Conservation (phyloP, 37 sponge, comb jelly and placozoan species). For the Axinella damicornis region DNA sequence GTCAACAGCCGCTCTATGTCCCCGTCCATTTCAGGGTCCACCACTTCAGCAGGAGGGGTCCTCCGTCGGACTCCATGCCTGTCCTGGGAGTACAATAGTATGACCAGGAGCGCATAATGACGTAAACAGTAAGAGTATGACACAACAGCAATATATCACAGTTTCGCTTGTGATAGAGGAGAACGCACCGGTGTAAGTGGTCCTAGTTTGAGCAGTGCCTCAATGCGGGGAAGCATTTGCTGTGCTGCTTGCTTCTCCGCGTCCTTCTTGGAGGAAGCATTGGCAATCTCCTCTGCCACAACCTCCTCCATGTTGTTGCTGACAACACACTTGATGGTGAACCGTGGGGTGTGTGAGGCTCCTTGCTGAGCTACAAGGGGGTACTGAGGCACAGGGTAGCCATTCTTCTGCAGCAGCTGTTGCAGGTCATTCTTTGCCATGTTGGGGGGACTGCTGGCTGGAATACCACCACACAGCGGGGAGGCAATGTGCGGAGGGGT, state of each 20-base stretch:
- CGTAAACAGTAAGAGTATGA: background rate
- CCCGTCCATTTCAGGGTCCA: background rate
- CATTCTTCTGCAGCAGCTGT: slow-evolving; percentile 20
- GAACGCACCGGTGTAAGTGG: background rate
- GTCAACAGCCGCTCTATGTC: background rate
- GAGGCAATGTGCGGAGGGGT: background rate
- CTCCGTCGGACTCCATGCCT: background rate
- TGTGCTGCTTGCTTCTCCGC: slow-evolving; percentile 53
- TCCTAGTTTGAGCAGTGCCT: background rate
- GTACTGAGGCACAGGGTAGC: slow-evolving; percentile 24
- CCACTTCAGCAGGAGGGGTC: background rate
- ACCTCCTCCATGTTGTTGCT: background rate
- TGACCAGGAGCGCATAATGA: too few relatives aligned
- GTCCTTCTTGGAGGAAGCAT: slow-evolving; percentile 47
- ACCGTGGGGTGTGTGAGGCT: slow-evolving; percentile 12
- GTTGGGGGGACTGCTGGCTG: background rate
- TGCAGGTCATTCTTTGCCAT: slow-evolving; percentile 14
- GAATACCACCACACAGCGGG: background rate
- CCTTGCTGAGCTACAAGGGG: background rate
- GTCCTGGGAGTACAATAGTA: background rate
- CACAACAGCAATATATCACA: background rate
- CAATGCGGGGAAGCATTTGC: background rate
- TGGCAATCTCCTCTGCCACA: slow-evolving; percentile 1
- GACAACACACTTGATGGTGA: slow-evolving; percentile 8
- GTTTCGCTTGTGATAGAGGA: too few relatives aligned